A percentile compares a stretch with the other conserved stretches of the same genome.
phyloP scores from a whole-genome alignment of 2,113 vertebrate species.

The Poeciliopsis prolifica region DNA sequence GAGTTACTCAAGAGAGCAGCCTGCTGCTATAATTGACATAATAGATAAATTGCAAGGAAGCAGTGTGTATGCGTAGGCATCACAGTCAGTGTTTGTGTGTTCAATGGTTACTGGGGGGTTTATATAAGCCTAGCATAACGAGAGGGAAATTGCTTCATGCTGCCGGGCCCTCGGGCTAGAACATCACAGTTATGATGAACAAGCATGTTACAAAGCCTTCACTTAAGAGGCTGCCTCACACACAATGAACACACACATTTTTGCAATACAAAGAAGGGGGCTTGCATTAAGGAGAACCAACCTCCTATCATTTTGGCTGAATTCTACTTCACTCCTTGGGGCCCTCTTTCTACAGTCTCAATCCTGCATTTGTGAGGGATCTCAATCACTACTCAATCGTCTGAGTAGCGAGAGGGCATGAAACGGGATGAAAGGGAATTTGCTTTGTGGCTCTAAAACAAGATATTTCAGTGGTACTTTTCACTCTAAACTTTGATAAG shows the following conservation, averaged over 20 bases:
- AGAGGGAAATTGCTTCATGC: constrained; percentile 73
- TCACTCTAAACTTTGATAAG: no score
- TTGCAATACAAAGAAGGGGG: constrained; percentile 15
- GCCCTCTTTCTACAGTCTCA: background rate
- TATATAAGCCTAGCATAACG: constrained; percentile 70
- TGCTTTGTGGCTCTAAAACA: background rate
- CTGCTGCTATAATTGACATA: constrained; percentile 52
- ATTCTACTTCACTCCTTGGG: background rate
- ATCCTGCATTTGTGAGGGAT: background rate
- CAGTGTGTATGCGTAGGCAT: constrained; percentile 9
- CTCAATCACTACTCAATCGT: background rate
- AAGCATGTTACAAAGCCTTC: constrained; percentile 69
- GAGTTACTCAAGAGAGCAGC: constrained; percentile 62
- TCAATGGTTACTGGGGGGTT: constrained; percentile 65
- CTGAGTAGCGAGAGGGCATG: background rate
- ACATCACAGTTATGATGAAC: constrained; percentile 75
- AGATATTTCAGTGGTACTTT: background rate
- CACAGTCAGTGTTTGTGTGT: constrained; percentile 47
- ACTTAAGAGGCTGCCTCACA: constrained; percentile 58
- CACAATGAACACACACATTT: constrained; percentile 12
- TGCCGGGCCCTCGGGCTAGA: constrained; percentile 65
- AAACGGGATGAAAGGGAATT: background rate
- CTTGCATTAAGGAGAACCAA: constrained; percentile 30
- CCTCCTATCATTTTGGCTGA: constrained; percentile 5
- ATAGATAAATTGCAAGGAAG: constrained; percentile 63